A percentile compares a stretch with the other conserved stretches of the same genome.
Evolutionary conservation across 2,113 vertebrate genomes (phyloP).

Genomic region (Ceyx cyanopectus): DNA sequence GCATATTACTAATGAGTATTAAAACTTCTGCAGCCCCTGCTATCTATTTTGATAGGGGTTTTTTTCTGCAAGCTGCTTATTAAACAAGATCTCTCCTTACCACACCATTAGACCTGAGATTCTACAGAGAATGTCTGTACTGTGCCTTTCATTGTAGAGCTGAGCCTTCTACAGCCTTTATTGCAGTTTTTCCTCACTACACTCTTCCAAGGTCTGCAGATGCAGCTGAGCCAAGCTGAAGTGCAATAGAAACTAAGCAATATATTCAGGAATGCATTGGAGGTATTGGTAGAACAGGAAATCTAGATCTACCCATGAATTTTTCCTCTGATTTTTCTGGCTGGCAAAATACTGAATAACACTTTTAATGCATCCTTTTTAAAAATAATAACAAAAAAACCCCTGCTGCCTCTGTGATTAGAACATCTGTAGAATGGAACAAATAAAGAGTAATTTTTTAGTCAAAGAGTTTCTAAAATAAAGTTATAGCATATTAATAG

Average conservation of each 20-base stretch:
- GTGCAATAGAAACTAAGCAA: not conserved
- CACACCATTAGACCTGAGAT: not conserved
- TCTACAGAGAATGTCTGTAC: not conserved
- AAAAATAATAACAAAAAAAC: too few species aligned
- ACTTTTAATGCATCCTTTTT: not conserved
- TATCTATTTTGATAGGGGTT: not conserved
- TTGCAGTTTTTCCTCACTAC: not conserved
- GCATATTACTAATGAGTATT: not conserved
- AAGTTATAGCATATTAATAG: not conserved
- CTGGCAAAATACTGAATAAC: not conserved
- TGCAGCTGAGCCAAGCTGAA: not conserved
- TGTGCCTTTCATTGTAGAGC: not conserved
- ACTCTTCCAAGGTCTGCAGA: not conserved
- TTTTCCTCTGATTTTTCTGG: not conserved
- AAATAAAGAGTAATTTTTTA: not conserved
- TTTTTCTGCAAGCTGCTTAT: not conserved
- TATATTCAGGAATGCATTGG: not conserved
- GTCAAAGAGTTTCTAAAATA: not conserved
- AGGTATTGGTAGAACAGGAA: not conserved
- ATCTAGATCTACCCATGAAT: not conserved
- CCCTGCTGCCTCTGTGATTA: not conserved
- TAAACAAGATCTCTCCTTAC: not conserved
- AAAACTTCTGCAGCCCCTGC: rapidly evolving
- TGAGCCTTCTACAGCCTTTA: not conserved
- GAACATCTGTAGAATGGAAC: not conserved